Percentiles rank a stretch among this genome's conserved stretches.
Conservation (phyloP, 2,113 vertebrate genomes). For the Oceanites oceanicus region DNA sequence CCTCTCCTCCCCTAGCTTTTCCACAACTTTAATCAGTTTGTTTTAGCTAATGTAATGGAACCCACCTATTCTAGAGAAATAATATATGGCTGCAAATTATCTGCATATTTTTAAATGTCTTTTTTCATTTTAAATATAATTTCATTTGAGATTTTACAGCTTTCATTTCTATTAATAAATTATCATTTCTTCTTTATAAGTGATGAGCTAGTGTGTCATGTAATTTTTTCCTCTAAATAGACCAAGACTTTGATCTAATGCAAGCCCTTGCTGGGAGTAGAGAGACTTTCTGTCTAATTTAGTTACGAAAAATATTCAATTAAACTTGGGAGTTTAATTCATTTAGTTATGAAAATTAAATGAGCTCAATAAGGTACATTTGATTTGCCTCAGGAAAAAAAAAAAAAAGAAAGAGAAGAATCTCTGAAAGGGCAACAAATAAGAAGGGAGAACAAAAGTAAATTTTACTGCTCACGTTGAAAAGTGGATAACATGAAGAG, state of each 20-base stretch:
- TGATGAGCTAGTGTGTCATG: conserved; percentile 14
- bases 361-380: conserved; percentile 53
- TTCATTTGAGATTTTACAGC: conserved; percentile 45
- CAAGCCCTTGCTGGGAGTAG: not conserved
- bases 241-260: conserved; percentile 31
- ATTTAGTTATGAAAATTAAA: conserved; percentile 74
- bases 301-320: conserved; percentile 70
- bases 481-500: not conserved
- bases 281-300: conserved; percentile 47
- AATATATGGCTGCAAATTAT: conserved; percentile 6
- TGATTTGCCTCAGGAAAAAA: conserved; percentile 25
- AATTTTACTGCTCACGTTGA: not conserved
- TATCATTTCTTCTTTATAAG: not conserved
- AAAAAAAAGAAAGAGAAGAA: not conserved
- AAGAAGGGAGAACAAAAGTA: conserved; percentile 35
- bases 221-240: conserved; percentile 39
- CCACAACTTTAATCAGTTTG: conserved; percentile 26
- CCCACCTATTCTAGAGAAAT: conserved; percentile 13
- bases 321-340: conserved; percentile 64
- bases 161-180: conserved; percentile 36
- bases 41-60: conserved; percentile 7
- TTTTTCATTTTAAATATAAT: conserved; percentile 45
- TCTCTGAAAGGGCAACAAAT: conserved; percentile 45
- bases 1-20: not conserved
- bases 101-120: conserved; percentile 18